Base-by-base conservation (phyloP, 2,113 vertebrate genomes). In the Sylvicapra grimmia region DNA sequence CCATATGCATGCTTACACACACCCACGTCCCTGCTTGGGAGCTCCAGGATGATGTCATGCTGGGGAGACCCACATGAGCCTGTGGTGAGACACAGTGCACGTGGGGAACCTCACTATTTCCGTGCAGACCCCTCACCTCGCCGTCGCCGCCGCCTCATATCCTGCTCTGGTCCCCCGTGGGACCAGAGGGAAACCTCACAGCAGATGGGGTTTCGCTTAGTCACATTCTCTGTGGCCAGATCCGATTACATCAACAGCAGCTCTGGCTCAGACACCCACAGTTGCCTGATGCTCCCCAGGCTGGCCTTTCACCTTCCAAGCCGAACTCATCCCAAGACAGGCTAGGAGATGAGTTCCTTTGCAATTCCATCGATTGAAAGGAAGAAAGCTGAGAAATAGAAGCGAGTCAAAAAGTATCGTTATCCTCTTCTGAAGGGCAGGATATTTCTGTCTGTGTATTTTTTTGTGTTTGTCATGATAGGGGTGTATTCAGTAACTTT, bases 171-270 rank as follows among this genome's bases (percentile, higher is more conserved):
- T 89, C 93, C 9, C 98, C 98, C 90, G 90, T 93, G 99, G 98
- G 99, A 98, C 77, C 63, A 61, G 65, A 98, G 97, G 97, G 90
- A 99, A 98, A 98, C 98, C 98, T 99, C 97, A 44, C 90, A 98
- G 98, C 98, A 99, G 98, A 98, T 99, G 99, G 98, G 97, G 97
- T 99, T 98, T 98, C 98, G 36, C 95, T 99, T 98, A 98, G 98
- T 98, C 93, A 98, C 97, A 96, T 96, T 98, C 98, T 96, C 98
- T 98, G 53, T 53, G 97, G 98, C 95, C 97, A 97, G 96, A 98
- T 98, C 96, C 3, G 51, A 5, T 98, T 98, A 98, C 98, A 98
- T 93, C 90, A 63, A 96, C 98, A 79, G 47, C 97, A 98, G 98
- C 98, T 98, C 98, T 49, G 96, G 96, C 93, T 97, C 97, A 98